Evolutionary conservation across 1,140 invertebrate species (phyloP).

Genomic region (Pantala flavescens): DNA sequence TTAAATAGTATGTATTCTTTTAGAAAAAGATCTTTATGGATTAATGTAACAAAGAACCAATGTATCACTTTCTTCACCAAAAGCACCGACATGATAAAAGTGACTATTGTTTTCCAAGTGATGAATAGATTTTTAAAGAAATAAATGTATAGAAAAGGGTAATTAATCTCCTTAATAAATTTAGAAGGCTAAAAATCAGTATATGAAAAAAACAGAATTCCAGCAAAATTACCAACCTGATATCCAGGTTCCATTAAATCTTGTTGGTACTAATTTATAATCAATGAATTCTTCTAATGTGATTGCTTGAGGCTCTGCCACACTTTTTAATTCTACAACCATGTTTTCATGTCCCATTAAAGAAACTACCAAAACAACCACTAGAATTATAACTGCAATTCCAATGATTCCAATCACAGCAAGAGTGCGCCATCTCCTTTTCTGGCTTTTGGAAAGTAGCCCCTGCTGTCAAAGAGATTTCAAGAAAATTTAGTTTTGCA

Average conservation of each 20-base stretch:
- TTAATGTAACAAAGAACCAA: too few species aligned
- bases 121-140: too few species aligned
- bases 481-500: too few species aligned
- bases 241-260: neutral
- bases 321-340: neutral
- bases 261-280: neutral
- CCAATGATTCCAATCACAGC: neutral
- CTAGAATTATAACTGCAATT: neutral
- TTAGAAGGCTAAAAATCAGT: too few species aligned
- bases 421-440: neutral
- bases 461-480: neutral
- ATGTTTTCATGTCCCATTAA: neutral
- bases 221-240: neutral
- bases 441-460: neutral
- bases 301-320: neutral
- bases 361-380: neutral
- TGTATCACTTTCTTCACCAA: too few species aligned
- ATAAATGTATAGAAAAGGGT: too few species aligned
- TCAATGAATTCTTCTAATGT: neutral
- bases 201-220: too few species aligned
- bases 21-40: too few species aligned
- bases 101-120: too few species aligned
- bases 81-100: too few species aligned
- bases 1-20: too few species aligned
- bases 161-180: too few species aligned